Conservation (phyloP, 2,113 vertebrate species). For the Crocuta crocuta region DNA sequence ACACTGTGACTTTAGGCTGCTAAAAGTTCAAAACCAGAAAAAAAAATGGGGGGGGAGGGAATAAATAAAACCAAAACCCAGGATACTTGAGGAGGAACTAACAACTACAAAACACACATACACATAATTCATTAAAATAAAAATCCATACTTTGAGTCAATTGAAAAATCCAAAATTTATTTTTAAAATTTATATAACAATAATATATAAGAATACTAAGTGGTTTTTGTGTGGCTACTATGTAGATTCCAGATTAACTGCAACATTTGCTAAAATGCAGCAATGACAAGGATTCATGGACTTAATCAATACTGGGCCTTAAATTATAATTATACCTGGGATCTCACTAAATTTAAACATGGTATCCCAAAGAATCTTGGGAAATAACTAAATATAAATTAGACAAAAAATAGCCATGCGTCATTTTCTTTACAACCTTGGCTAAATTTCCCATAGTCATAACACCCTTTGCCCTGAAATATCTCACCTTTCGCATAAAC, state of each 20-base stretch:
- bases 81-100: neutral
- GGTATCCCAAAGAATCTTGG: neutral
- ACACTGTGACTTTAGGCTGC: neutral
- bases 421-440: neutral
- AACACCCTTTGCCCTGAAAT: neutral
- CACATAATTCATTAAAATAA: neutral
- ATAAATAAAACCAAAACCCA: neutral
- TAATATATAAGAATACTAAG: neutral
- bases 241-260: neutral
- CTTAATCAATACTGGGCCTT: neutral
- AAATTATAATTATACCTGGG: neutral
- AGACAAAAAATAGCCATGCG: neutral
- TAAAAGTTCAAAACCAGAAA: neutral
- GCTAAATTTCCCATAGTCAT: neutral
- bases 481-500: neutral
- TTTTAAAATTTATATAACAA: neutral
- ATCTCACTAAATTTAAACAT: neutral
- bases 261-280: neutral
- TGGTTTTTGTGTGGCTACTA: neutral
- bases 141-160: neutral
- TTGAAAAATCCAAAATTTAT: neutral
- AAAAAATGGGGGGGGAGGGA: neutral
- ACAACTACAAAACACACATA: neutral
- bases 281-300: neutral
- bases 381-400: neutral